These are phyloP conservation scores for Spialia ferax DNA, from an alignment of 2,888 invertebrate species.

Conservation along the genomic window DNA sequence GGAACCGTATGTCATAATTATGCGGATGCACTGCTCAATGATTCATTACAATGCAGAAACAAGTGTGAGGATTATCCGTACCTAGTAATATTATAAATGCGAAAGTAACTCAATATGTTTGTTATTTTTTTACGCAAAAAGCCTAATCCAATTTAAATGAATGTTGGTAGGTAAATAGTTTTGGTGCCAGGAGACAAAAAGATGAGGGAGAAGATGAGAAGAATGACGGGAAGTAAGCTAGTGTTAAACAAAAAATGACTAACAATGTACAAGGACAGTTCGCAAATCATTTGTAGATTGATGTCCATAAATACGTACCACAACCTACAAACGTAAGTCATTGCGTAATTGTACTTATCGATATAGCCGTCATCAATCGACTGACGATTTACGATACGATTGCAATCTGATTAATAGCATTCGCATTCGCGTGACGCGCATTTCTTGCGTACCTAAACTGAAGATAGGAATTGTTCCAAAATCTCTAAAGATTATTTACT, in stretches of 20 bases:
- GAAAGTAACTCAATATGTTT: too few species aligned
- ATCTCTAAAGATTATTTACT: neutral
- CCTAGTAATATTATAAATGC: too few species aligned
- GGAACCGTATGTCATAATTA: conserved; percentile 32
- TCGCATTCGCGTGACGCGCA: conserved; percentile 24
- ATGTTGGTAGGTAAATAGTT: too few species aligned
- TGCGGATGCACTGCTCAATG: conserved; percentile 10
- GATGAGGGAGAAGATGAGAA: too few species aligned
- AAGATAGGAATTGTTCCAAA: conserved; percentile 7
- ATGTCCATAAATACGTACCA: neutral
- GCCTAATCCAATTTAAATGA: too few species aligned
- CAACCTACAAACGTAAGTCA: conserved; percentile 5
- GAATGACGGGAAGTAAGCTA: too few species aligned
- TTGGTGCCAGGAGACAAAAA: too few species aligned
- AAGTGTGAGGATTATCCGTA: too few species aligned
- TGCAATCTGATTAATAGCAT: conserved; percentile 28
- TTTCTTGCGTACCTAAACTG: conserved; percentile 18
- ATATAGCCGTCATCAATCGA: conserved; percentile 27
- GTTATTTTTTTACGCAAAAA: too few species aligned
- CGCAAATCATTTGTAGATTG: too few species aligned
- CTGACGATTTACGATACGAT: conserved; percentile 26
- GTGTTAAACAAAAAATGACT: too few species aligned
- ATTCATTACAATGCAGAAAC: conserved; percentile 23
- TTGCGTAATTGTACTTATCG: conserved; percentile 31
- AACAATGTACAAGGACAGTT: too few species aligned